phyloP scores from a whole-genome alignment of 2,113 vertebrate genomes.

The Brienomyrus brachyistius region DNA sequence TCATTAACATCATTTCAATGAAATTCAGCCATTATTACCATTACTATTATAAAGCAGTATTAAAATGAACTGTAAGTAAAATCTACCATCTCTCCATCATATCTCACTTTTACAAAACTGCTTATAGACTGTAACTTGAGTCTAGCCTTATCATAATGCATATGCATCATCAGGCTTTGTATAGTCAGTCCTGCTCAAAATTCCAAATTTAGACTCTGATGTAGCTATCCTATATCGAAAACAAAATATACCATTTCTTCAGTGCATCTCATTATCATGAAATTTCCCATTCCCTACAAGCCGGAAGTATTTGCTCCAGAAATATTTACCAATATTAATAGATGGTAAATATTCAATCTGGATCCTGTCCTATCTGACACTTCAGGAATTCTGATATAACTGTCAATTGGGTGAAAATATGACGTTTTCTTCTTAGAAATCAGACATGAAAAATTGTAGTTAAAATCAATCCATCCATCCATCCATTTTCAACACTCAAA shows the following conservation, averaged over 20 bases:
- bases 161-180: not conserved
- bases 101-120: not conserved
- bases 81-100: not conserved
- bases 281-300: not conserved
- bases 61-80: not conserved
- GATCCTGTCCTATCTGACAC: not conserved
- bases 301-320: not conserved
- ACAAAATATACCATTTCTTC: not conserved
- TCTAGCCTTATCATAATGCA: not conserved
- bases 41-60: not conserved
- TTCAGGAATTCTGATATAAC: not conserved
- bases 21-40: not conserved
- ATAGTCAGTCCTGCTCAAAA: not conserved
- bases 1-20: not conserved
- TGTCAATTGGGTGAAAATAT: not conserved
- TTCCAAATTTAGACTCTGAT: not conserved
- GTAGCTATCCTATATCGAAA: not conserved
- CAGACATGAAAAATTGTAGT: not conserved
- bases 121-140: not conserved
- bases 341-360: not conserved
- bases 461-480: not conserved
- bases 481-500: not conserved
- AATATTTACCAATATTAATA: not conserved
- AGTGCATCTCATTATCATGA: not conserved
- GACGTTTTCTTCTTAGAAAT: not conserved